A percentile compares a stretch with the other conserved stretches of the same genome.
phyloP scores from a whole-genome alignment of 1,140 invertebrate species.

The Panagrolaimus sp. region DNA sequence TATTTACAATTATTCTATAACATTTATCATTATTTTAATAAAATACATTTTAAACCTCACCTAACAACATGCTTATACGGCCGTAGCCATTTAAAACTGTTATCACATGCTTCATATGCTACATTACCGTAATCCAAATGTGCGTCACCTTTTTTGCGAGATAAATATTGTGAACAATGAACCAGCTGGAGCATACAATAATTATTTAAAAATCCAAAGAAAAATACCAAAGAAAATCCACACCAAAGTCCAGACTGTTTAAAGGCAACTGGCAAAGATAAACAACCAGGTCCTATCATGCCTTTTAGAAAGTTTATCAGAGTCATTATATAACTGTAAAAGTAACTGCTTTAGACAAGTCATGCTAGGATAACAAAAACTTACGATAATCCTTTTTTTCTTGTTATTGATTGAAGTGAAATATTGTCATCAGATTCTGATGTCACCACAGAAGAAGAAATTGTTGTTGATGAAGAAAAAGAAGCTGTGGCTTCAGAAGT shows the following conservation, averaged over 20 bases:
- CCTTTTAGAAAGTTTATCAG: slow-evolving; percentile 50
- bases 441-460: no score
- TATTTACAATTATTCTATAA: slow-evolving; percentile 24
- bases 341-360: no score
- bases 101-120: slow-evolving; percentile 40
- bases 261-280: slow-evolving; percentile 48
- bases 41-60: no score
- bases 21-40: neutral
- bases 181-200: slow-evolving; percentile 52
- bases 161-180: slow-evolving; percentile 48
- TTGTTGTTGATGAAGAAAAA: no score
- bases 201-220: slow-evolving; percentile 47
- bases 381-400: no score
- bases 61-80: slow-evolving; percentile 26
- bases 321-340: slow-evolving; percentile 15
- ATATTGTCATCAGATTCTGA: no score
- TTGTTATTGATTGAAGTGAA: no score
- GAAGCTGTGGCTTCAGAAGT: no score
- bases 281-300: slow-evolving; percentile 54
- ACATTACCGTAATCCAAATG: slow-evolving; percentile 48
- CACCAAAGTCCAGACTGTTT: slow-evolving; percentile 52
- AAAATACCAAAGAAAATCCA: slow-evolving; percentile 38
- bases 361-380: no score
- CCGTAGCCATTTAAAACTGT: slow-evolving; percentile 32
- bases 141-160: slow-evolving; percentile 26